Conservation (phyloP, 2,113 vertebrate genomes). For the Bungarus multicinctus region DNA sequence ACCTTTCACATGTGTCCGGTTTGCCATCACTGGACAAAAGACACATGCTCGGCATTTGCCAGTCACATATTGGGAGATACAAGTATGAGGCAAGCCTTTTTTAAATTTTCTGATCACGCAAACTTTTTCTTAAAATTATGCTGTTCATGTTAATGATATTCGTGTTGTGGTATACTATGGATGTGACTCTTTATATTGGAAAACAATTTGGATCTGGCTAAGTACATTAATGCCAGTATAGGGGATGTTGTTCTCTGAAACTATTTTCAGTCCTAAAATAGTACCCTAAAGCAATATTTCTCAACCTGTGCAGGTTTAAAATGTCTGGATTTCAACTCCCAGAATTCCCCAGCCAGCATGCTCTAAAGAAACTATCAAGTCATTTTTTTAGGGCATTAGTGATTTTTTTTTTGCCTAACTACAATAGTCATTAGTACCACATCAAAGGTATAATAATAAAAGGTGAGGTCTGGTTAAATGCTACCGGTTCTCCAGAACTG, state of each 20-base stretch:
- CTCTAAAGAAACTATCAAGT: neutral
- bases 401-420: neutral
- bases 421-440: neutral
- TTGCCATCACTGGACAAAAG: no score
- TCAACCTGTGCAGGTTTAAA: neutral
- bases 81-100: neutral
- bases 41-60: neutral
- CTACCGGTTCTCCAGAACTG: no score
- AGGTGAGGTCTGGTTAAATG: neutral
- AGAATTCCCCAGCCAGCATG: neutral
- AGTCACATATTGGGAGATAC: neutral
- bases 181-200: neutral
- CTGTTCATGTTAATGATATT: neutral
- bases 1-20: neutral
- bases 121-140: neutral
- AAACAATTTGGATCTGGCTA: neutral
- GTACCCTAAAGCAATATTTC: neutral
- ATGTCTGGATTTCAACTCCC: neutral
- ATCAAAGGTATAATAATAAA: neutral
- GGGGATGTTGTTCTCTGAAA: neutral
- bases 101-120: neutral
- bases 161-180: neutral
- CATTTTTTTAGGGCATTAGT: neutral
- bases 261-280: neutral
- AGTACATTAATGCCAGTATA: neutral